phyloP scores from a whole-genome alignment of 2,888 invertebrate species.

The Tryphoninae sp. region DNA sequence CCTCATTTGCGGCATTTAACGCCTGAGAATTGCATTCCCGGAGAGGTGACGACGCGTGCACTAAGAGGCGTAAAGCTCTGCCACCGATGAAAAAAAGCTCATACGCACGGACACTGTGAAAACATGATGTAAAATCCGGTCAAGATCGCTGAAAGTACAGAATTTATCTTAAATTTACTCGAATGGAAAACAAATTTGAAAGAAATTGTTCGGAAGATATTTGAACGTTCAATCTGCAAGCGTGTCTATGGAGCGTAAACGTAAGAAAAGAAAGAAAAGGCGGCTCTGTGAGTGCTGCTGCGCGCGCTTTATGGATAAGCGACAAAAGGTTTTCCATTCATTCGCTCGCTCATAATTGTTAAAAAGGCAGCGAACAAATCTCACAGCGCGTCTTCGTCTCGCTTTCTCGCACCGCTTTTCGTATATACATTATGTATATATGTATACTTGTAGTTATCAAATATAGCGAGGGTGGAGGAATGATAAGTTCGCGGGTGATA shows the following conservation, averaged over 20 bases:
- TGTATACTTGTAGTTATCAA: conserved; percentile 17
- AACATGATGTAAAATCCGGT: no score
- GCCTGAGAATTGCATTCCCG: conserved; percentile 17
- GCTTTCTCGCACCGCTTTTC: not conserved
- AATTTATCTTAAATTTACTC: not conserved
- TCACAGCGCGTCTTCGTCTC: conserved; percentile 16
- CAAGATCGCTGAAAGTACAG: not conserved
- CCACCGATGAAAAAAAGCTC: not conserved
- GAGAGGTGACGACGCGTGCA: conserved; percentile 28
- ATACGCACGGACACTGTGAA: not conserved
- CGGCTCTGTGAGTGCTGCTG: not conserved
- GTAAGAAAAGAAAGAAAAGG: not conserved
- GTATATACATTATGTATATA: conserved; percentile 3
- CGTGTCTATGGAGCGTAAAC: not conserved
- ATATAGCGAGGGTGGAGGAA: conserved; percentile 15
- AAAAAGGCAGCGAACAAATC: conserved; percentile 36
- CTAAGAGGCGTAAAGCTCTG: conserved; percentile 9
- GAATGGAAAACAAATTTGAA: not conserved
- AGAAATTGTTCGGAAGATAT: conserved; percentile 9
- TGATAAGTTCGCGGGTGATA: conserved; percentile 44
- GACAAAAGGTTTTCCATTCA: conserved; percentile 22
- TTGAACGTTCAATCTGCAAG: not conserved
- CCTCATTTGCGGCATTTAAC: conserved; percentile 53
- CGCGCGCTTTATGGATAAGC: conserved; percentile 12
- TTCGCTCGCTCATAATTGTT: conserved; percentile 32